Evolutionary conservation across 2,113 vertebrate genomes (phyloP), one percentile per base, ranked within the genome.

Genomic region (Hypocryptadius cinnamomeus): DNA sequence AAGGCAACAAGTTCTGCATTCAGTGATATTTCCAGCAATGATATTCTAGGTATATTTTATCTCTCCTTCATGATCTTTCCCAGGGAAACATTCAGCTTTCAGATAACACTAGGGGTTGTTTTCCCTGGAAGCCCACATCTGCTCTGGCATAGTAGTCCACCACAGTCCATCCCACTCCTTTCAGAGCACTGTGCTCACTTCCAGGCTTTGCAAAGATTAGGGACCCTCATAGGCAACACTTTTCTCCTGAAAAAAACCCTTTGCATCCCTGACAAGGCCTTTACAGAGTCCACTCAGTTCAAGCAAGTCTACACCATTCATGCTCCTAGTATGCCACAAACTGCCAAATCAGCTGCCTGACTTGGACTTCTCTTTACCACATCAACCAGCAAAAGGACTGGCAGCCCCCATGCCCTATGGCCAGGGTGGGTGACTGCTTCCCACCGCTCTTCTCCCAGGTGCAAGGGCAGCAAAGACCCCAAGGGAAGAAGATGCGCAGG

Each of bases 261-360:
- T 40, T 50, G 11, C 13, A 59, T 59, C n/a, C n/a, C 22, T 0
- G 0, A 59, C 33, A 59, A 85, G 7, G 4, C 20, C 40, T 44
- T 85, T 82, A 68, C 39, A 51, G 40, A 37, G 25, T 76, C 25
- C 15, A 10, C 12, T 64, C 15, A 31, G 31, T 47, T 28, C 37
- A 50, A 79, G 23, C 6, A 64, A 59, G 33, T 53, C 39, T 74
- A 18, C 11, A 63, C 13, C 9, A 4, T 3, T 4, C 8, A 6
- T 14, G 8, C 4, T 48, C 16, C 42, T 71, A 6, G 9, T 30
- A 22, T 39, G 31, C 31, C 50, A 51, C 50, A 40, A 81, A 33
- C 9, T 11, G 51, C 40, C 21, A 51, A 64, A 47, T 10, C 1
- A 2, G 8, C 31, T 78, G 10, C 37, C 70, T 81, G n/a, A 8